A percentile compares a stretch with the other conserved stretches of the same genome.
Conservation (phyloP, 64 coral and sea anemone species). For the Anthopleura sola region DNA sequence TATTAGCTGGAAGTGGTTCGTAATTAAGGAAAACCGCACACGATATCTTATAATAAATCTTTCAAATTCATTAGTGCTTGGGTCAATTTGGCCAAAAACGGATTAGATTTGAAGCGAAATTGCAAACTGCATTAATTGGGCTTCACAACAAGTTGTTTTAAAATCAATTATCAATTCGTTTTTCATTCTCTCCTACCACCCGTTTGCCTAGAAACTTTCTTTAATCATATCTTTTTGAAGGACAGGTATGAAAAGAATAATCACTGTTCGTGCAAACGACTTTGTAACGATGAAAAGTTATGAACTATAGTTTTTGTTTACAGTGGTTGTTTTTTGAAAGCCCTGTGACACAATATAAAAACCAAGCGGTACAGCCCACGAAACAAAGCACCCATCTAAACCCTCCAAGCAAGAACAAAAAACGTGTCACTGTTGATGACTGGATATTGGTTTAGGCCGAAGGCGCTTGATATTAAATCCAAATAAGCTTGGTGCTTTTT, state of each 20-base stretch:
- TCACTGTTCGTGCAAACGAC: neutral
- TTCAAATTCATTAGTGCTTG: neutral
- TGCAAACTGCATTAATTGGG: neutral
- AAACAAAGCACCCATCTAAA: neutral
- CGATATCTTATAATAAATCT: neutral
- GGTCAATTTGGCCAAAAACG: neutral
- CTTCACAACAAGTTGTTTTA: neutral
- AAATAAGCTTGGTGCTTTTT: constrained; percentile 63
- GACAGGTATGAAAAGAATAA: neutral
- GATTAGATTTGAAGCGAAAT: no score
- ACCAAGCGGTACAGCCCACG: neutral
- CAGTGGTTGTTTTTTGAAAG: constrained; percentile 5
- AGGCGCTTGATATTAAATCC: constrained; percentile 88
- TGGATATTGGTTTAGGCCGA: constrained; percentile 92
- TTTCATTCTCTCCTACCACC: neutral
- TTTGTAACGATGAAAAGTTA: neutral
- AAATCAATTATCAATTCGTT: neutral
- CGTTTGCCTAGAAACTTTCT: neutral
- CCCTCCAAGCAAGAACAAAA: neutral
- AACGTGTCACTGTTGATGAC: constrained; percentile 83
- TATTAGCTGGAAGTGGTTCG: neutral
- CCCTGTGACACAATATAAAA: neutral
- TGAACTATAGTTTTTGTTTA: neutral
- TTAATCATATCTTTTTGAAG: neutral
- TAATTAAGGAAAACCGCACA: neutral